Evolutionary conservation across 2,888 invertebrate species (phyloP).

Genomic region (Cheilosia soror): DNA sequence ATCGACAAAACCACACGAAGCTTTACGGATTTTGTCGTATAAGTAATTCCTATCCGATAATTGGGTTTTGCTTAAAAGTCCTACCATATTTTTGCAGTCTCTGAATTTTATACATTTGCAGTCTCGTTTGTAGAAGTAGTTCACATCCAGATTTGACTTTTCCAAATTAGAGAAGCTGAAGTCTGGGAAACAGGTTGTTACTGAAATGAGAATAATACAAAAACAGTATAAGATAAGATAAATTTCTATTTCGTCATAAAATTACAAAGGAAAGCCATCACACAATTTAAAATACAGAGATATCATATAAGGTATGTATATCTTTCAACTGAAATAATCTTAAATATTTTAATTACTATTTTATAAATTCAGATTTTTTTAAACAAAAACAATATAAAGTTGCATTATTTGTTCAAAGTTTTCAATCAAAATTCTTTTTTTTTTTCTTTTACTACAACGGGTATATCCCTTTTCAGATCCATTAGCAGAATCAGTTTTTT

Average conservation of each 20-base stretch:
- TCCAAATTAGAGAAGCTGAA: constrained; percentile 70
- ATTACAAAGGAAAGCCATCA: too few species aligned
- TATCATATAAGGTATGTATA: too few species aligned
- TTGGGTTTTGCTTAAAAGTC: constrained; percentile 76
- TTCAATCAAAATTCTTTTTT: too few species aligned
- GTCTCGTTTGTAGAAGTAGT: constrained; percentile 54
- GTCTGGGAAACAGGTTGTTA: constrained; percentile 65
- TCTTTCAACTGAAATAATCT: too few species aligned
- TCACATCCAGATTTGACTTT: constrained; percentile 40
- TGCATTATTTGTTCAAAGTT: neutral
- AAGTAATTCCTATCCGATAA: constrained; percentile 77
- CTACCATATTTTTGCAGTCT: constrained; percentile 79
- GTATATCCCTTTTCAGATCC: too few species aligned
- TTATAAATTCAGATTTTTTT: too few species aligned
- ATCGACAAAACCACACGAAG: constrained; percentile 79
- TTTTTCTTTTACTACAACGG: too few species aligned
- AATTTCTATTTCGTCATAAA: too few species aligned
- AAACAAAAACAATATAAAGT: neutral
- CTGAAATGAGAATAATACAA: constrained; percentile 16
- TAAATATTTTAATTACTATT: too few species aligned
- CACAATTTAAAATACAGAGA: too few species aligned
- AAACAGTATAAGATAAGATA: neutral
- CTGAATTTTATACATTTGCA: constrained; percentile 81
- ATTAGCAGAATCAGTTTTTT: too few species aligned
- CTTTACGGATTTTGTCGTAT: constrained; percentile 77